Percentiles rank a stretch among this genome's conserved stretches.
Conservation (phyloP, 2,888 invertebrate genomes). For the Eucera pruinosa region DNA sequence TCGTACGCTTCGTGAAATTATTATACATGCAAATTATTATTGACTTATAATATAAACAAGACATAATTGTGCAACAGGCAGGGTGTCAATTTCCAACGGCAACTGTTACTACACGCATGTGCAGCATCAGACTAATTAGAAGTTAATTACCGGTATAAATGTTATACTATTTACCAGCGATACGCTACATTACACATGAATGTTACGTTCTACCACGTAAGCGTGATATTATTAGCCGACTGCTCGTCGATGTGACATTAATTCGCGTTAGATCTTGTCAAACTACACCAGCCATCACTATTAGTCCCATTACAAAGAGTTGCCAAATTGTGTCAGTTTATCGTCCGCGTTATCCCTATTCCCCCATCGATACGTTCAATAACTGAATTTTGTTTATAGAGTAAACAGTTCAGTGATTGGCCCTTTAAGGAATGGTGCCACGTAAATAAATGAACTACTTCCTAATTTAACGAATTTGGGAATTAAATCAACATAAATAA, state of each 20-base stretch:
- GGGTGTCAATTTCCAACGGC: constrained; percentile 40
- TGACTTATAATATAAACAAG: no score
- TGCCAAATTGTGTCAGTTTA: constrained; percentile 44
- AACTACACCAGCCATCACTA: constrained; percentile 25
- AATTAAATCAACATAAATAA: no score
- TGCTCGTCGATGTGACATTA: constrained; percentile 47
- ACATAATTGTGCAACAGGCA: no score
- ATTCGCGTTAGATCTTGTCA: constrained; percentile 33
- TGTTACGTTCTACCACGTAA: constrained; percentile 39
- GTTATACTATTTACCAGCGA: constrained; percentile 51
- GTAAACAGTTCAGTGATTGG: no score
- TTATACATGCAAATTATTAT: no score
- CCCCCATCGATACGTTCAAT: constrained; percentile 21
- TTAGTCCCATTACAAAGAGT: constrained; percentile 56
- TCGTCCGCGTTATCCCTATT: constrained; percentile 29
- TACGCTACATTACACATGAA: constrained; percentile 31
- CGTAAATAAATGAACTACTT: no score
- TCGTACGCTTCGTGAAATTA: no score
- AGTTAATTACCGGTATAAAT: constrained; percentile 62
- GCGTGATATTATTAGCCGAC: constrained; percentile 45
- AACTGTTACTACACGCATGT: constrained; percentile 11
- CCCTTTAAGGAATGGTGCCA: no score
- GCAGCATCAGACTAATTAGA: constrained; percentile 45
- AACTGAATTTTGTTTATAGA: constrained; percentile 56
- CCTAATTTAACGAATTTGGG: no score